phyloP scores from a whole-genome alignment of 1,140 invertebrate genomes.

The Notospermus geniculatus region DNA sequence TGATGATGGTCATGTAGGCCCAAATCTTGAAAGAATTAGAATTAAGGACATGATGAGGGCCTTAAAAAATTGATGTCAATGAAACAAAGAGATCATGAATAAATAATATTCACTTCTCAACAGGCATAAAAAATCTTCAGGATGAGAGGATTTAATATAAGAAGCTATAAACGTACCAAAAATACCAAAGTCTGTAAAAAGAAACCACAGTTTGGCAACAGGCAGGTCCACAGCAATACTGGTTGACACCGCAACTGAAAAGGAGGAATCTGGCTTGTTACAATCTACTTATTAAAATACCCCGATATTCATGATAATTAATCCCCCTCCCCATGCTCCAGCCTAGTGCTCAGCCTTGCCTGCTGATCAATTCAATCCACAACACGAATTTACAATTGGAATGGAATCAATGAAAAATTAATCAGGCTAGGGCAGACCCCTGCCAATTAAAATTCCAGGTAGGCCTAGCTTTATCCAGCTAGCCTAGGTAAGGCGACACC shows the following conservation, averaged over 20 bases:
- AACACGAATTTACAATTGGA: too few relatives aligned
- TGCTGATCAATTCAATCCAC: too few relatives aligned
- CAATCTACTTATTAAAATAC: too few relatives aligned
- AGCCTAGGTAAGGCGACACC: too few relatives aligned
- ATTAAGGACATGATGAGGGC: neutral
- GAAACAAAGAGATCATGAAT: neutral
- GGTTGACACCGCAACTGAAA: conserved; percentile 5
- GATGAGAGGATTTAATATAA: neutral
- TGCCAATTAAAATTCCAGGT: too few relatives aligned
- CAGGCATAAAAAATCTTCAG: neutral
- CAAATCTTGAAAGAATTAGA: neutral
- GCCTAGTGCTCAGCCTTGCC: too few relatives aligned
- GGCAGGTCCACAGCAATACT: conserved; percentile 7
- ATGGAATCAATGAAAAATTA: too few relatives aligned
- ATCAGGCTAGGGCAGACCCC: too few relatives aligned
- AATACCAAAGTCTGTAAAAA: conserved; percentile 7
- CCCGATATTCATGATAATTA: too few relatives aligned
- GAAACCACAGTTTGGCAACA: conserved; percentile 2
- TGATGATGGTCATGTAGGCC: neutral
- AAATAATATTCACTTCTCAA: neutral
- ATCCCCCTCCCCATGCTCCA: too few relatives aligned
- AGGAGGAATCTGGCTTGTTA: too few relatives aligned
- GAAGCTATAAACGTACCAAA: conserved; percentile 1
- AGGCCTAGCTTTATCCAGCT: too few relatives aligned
- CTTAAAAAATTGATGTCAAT: neutral